These are phyloP conservation scores for Cavia aperea DNA, from an alignment of 2,113 vertebrate species.

Conservation along the genomic window DNA sequence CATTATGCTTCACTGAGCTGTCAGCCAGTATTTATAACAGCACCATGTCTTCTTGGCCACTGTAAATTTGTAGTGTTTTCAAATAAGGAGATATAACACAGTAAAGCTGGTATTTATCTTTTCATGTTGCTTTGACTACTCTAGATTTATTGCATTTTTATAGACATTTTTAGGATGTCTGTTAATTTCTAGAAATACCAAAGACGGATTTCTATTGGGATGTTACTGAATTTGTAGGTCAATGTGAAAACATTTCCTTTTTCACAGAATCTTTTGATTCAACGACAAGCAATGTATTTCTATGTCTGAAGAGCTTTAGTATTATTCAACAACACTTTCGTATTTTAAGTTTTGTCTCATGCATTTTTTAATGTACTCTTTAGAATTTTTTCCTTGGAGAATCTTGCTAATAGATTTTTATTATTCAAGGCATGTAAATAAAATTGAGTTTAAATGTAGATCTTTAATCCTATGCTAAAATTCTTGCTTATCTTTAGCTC, in stretches of 20 bases:
- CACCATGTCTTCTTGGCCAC: neutral
- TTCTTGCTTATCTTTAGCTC: neutral
- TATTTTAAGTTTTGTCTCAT: neutral
- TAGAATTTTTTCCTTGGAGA: neutral
- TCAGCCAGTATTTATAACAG: neutral
- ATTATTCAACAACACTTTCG: neutral
- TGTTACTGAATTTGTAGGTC: neutral
- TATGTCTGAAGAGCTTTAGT: neutral
- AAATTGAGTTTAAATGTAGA: neutral
- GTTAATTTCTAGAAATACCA: neutral
- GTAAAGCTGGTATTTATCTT: neutral
- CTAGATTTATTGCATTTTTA: neutral
- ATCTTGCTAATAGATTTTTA: neutral
- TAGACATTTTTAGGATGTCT: neutral
- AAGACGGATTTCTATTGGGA: neutral
- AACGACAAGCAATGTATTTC: neutral
- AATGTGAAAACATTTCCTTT: neutral
- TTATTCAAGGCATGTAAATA: neutral
- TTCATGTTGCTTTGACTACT: neutral
- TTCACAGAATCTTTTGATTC: neutral
- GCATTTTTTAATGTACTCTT: neutral
- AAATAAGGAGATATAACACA: neutral
- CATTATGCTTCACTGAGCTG: neutral
- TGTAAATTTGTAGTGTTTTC: neutral
- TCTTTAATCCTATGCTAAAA: neutral